A percentile compares a stretch with the other conserved stretches of the same genome.
These are phyloP conservation scores for Smittia aterrima DNA, from an alignment of 2,888 invertebrate genomes.

Conservation along the genomic window DNA sequence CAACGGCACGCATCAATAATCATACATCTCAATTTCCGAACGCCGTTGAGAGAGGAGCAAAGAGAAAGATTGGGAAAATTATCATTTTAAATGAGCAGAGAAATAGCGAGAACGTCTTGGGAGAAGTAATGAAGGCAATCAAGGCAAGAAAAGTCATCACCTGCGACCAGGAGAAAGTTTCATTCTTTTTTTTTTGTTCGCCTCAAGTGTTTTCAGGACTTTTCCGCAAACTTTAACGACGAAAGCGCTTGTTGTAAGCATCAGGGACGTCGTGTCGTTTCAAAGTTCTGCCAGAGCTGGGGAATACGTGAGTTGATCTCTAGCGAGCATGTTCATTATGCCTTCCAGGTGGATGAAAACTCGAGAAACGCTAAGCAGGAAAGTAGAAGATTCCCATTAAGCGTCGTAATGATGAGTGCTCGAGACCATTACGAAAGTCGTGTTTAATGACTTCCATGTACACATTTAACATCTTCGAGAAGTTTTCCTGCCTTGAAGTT, in stretches of 20 bases:
- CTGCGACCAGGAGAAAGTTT: slow-evolving; percentile 25
- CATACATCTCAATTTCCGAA: slow-evolving; percentile 37
- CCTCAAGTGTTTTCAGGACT: background rate
- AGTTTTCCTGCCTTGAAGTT: background rate
- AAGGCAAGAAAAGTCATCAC: slow-evolving; percentile 12
- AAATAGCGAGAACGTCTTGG: background rate
- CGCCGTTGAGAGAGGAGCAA: background rate
- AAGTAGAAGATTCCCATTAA: slow-evolving; percentile 8
- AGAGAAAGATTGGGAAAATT: slow-evolving; percentile 13
- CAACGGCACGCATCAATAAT: slow-evolving; percentile 41
- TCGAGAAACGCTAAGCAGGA: background rate
- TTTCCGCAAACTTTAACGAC: background rate
- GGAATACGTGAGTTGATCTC: background rate
- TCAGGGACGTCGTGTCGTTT: no score
- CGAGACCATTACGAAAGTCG: slow-evolving; percentile 21
- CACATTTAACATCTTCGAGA: background rate
- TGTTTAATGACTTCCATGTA: background rate
- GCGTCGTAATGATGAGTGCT: slow-evolving; percentile 37
- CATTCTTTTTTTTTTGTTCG: background rate
- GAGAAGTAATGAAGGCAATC: slow-evolving; percentile 19
- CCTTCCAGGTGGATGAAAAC: background rate
- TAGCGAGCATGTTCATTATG: background rate
- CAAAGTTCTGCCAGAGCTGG: background rate
- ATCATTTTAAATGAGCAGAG: slow-evolving; percentile 24
- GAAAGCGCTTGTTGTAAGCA: background rate